phyloP scores from a whole-genome alignment of 2,113 vertebrate species.

The Thinocorus orbignyianus region DNA sequence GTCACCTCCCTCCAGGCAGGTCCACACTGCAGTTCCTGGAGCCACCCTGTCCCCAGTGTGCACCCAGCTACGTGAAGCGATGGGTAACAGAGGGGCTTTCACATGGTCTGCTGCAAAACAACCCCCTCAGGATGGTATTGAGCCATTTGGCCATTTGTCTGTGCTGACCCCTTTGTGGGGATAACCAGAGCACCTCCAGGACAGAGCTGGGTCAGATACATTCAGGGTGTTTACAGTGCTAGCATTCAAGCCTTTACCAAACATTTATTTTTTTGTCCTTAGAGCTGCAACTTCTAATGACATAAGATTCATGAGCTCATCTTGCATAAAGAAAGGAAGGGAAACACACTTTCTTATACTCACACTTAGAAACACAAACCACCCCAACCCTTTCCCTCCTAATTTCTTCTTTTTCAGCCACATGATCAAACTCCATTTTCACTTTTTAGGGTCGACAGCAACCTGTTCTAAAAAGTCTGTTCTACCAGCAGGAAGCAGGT shows the following conservation, averaged over 20 bases:
- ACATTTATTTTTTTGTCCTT: neutral
- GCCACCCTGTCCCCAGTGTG: rapidly evolving
- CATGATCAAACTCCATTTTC: neutral
- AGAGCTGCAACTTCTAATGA: neutral
- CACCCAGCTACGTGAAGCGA: neutral
- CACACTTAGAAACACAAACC: neutral
- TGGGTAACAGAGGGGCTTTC: neutral
- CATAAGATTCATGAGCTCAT: neutral
- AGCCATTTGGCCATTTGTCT: neutral
- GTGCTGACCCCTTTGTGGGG: neutral
- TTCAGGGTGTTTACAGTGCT: neutral
- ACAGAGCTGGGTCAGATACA: neutral
- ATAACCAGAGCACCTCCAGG: neutral
- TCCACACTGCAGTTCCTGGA: neutral
- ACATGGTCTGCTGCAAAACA: neutral
- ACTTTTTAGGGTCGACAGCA: neutral
- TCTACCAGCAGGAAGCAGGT: neutral
- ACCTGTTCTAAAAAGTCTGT: neutral
- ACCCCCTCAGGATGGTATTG: neutral
- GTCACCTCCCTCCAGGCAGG: neutral
- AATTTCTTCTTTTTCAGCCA: rapidly evolving
- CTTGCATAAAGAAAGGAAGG: neutral
- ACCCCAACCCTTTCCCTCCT: rapidly evolving
- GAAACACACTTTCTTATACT: neutral
- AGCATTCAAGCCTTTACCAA: neutral